A percentile compares a stretch with the other conserved stretches of the same genome.
Conservation (phyloP, 2,113 vertebrate genomes). For the Notothenia rossii region DNA sequence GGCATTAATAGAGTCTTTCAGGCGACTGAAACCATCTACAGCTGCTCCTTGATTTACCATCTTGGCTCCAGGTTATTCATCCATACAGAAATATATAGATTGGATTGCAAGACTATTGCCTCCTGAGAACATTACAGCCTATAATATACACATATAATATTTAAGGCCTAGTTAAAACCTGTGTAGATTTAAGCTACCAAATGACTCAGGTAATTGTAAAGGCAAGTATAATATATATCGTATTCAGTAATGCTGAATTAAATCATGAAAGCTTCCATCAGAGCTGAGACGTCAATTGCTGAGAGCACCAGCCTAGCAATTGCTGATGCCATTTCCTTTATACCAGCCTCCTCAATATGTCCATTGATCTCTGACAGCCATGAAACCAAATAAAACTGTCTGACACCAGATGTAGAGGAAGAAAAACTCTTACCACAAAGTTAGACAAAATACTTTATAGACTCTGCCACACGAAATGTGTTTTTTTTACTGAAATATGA, state of each 20-base stretch:
- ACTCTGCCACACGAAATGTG: conserved; percentile 63
- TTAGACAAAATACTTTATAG: conserved; percentile 69
- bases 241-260: not conserved
- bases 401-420: conserved; percentile 65
- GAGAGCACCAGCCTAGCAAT: conserved; percentile 27
- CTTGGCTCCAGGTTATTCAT: conserved; percentile 12
- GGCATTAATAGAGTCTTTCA: conserved; percentile 69
- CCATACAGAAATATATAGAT: not conserved
- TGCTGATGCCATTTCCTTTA: conserved; percentile 57
- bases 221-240: not conserved
- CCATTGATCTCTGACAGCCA: conserved; percentile 69
- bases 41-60: conserved; percentile 62
- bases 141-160: conserved; percentile 21
- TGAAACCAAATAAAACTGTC: conserved; percentile 75
- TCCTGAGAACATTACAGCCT: conserved; percentile 39
- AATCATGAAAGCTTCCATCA: conserved; percentile 29
- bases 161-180: conserved; percentile 44
- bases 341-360: conserved; percentile 57
- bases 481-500: conserved; percentile 58
- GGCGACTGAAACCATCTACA: conserved; percentile 67
- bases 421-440: conserved; percentile 47
- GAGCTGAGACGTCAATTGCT: conserved; percentile 46
- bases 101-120: conserved; percentile 39
- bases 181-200: conserved; percentile 64
- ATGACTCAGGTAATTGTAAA: conserved; percentile 52